Percentiles rank a stretch among this genome's conserved stretches.
Evolutionary conservation across 1,140 invertebrate species (phyloP).

Genomic region (Aphidius gifuensis): DNA sequence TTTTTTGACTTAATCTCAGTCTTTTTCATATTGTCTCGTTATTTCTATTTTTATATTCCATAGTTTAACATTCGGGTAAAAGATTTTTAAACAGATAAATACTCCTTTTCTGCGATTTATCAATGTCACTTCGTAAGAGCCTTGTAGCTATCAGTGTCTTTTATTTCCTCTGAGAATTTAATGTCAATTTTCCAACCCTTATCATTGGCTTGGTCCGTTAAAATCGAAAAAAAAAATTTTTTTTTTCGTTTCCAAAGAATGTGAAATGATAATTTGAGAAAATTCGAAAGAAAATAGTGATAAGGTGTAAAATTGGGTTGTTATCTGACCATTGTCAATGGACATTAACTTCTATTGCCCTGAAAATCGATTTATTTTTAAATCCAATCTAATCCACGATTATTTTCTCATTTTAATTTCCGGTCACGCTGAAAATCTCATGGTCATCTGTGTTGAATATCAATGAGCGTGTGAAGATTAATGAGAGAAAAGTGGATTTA

Average conservation of each 20-base stretch:
- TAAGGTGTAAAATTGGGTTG: no score
- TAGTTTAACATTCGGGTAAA: no score
- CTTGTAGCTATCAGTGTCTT: constrained; percentile 5
- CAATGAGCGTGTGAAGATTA: constrained; percentile 15
- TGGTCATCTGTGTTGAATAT: constrained; percentile 26
- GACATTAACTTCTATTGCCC: no score
- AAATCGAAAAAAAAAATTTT: no score
- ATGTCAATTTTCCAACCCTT: constrained; percentile 17
- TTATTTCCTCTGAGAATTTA: constrained; percentile 21
- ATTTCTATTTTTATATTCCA: neutral
- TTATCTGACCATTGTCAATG: neutral
- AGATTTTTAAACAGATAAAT: no score
- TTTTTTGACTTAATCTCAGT: constrained; percentile 7
- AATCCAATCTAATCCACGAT: constrained; percentile 15
- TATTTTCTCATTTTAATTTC: constrained; percentile 27
- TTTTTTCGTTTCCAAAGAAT: no score
- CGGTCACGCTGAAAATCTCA: constrained; percentile 29
- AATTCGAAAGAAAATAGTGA: no score
- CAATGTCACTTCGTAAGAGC: constrained; percentile 28
- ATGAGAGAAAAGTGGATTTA: no score
- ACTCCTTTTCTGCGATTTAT: constrained; percentile 40
- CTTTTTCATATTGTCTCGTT: constrained; percentile 10
- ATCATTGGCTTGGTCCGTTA: neutral
- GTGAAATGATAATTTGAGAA: no score
- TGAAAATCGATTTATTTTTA: constrained; percentile 5